phyloP scores from a whole-genome alignment of 2,113 vertebrate species.

The Apteryx mantelli region DNA sequence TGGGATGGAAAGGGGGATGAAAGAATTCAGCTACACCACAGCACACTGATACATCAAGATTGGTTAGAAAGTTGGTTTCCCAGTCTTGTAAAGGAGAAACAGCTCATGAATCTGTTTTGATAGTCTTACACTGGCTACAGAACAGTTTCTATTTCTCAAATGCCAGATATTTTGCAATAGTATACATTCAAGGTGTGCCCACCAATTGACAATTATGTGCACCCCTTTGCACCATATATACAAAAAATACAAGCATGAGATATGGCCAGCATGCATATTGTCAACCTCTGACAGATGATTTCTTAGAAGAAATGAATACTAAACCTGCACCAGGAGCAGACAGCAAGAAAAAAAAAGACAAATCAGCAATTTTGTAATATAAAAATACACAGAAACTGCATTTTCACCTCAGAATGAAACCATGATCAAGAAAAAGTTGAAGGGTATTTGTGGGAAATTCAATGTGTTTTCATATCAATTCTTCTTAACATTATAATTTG shows the following conservation, averaged over 20 bases:
- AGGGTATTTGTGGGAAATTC: neutral
- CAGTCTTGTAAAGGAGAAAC: neutral
- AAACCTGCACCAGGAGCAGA: neutral
- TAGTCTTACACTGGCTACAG: neutral
- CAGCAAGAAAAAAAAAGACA: neutral
- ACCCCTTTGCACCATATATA: neutral
- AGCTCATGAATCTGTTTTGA: neutral
- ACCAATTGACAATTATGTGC: rapidly evolving
- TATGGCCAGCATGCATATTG: rapidly evolving
- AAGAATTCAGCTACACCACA: constrained; percentile 21
- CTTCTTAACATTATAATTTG: neutral
- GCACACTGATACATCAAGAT: neutral
- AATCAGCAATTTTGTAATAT: neutral
- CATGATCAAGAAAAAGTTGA: neutral
- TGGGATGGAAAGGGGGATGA: neutral
- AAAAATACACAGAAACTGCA: neutral
- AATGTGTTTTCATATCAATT: neutral
- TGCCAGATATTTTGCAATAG: neutral
- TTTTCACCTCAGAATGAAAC: neutral
- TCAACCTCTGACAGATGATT: neutral
- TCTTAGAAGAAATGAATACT: neutral
- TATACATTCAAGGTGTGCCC: neutral
- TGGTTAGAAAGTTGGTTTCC: neutral
- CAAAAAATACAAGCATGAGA: neutral
- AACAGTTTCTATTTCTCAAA: neutral